Conservation (phyloP, 2,113 vertebrate genomes). For the Crotalus helleri region DNA sequence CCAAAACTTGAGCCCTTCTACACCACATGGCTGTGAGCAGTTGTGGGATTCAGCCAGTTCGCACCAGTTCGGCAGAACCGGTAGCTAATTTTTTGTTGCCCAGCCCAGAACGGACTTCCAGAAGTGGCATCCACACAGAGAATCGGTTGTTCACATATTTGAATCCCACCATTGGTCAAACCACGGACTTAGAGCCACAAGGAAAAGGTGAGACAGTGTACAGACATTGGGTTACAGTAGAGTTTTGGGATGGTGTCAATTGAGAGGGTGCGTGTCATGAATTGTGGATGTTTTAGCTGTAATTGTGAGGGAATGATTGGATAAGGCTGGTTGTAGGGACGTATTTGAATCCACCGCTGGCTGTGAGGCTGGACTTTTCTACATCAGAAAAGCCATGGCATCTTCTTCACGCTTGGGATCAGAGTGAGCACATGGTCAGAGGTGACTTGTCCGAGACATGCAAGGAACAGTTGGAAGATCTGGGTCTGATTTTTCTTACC, state of each 20-base stretch:
- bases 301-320: not conserved
- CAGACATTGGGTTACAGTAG: not conserved
- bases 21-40: not conserved
- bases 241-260: not conserved
- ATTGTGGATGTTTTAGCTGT: not conserved
- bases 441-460: not conserved
- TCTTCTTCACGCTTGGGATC: not conserved
- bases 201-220: not conserved
- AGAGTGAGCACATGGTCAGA: not conserved
- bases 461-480: not conserved
- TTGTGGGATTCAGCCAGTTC: too few species aligned
- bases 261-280: not conserved
- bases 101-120: too few species aligned
- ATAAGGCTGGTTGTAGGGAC: not conserved
- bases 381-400: not conserved
- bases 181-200: not conserved
- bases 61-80: too few species aligned
- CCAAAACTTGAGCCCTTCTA: not conserved
- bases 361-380: not conserved
- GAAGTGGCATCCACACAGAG: too few species aligned
- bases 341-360: too few species aligned
- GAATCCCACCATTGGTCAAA: too few species aligned
- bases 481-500: not conserved
- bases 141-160: too few species aligned
- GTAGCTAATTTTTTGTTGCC: too few species aligned